Percentiles rank a stretch among this genome's conserved stretches.
Evolutionary conservation across 2,888 invertebrate species (phyloP).

Genomic region (Spisula solida): DNA sequence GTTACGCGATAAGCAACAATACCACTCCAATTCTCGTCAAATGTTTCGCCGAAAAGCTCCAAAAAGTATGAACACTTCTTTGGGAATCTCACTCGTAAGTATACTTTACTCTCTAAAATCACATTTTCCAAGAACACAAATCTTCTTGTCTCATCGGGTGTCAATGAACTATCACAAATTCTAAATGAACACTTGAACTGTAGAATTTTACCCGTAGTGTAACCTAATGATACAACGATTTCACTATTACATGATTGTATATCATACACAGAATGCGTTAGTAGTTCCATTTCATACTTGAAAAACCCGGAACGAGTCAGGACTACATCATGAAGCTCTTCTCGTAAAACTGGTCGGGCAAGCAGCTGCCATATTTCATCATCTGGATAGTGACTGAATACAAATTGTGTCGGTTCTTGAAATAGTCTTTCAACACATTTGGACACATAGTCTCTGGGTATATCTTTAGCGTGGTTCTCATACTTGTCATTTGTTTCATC

Average conservation of each 20-base stretch:
- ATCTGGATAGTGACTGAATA: slow-evolving; percentile 65
- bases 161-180: slow-evolving; percentile 28
- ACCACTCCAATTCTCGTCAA: slow-evolving; percentile 33
- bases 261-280: slow-evolving; percentile 44
- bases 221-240: slow-evolving; percentile 42
- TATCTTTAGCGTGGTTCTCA: background rate
- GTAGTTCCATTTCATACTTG: slow-evolving; percentile 47
- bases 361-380: slow-evolving; percentile 67
- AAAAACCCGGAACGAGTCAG: slow-evolving; percentile 59
- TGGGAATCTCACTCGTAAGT: slow-evolving; percentile 54
- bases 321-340: slow-evolving; percentile 57
- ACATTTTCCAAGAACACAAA: slow-evolving; percentile 63
- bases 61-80: slow-evolving; percentile 58
- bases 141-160: background rate
- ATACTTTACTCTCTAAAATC: slow-evolving; percentile 42
- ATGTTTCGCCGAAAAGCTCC: slow-evolving; percentile 45
- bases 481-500: background rate
- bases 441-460: slow-evolving; percentile 1
- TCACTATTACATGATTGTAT: slow-evolving; percentile 38
- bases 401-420: slow-evolving; percentile 65
- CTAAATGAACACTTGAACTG: slow-evolving; percentile 62
- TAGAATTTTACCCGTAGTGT: slow-evolving; percentile 24
- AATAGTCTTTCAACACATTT: slow-evolving; percentile 46
- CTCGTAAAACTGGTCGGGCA: slow-evolving; percentile 54
- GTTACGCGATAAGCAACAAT: slow-evolving; percentile 55